phyloP scores from a whole-genome alignment of 2,113 vertebrate species.

The Ammodramus savannarum region DNA sequence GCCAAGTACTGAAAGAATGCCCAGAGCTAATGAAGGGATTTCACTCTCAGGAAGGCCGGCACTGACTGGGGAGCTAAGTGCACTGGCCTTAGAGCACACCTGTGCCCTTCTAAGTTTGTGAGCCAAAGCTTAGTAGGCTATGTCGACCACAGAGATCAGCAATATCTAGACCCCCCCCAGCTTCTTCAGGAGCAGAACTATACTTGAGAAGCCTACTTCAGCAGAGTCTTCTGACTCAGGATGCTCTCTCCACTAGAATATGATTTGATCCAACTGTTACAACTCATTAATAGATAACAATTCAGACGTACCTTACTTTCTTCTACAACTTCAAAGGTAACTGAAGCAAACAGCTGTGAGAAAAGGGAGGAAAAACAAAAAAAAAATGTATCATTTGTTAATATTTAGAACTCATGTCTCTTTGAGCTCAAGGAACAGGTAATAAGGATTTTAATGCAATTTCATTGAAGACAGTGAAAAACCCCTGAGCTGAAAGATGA shows the following conservation, averaged over 20 bases:
- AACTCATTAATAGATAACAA: background rate
- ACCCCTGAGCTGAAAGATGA: background rate
- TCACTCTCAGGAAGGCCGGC: background rate
- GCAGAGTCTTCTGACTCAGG: background rate
- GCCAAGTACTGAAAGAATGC: background rate
- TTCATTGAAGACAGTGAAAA: background rate
- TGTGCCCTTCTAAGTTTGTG: background rate
- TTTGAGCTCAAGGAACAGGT: background rate
- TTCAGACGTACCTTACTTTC: conserved; percentile 83
- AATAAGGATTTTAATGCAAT: background rate
- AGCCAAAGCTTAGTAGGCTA: background rate
- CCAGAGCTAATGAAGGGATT: background rate
- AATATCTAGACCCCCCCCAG: background rate
- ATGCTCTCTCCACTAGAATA: background rate
- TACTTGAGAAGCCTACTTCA: background rate
- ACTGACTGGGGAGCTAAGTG: background rate
- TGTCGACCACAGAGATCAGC: background rate
- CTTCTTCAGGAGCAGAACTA: background rate
- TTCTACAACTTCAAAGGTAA: conserved; percentile 87
- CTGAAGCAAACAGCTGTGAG: conserved; percentile 84
- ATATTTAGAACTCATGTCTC: background rate
- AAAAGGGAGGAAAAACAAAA: conserved; percentile 22
- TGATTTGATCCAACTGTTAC: background rate
- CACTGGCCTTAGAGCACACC: background rate
- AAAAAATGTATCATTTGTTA: background rate